Evolutionary conservation across 64 coral and sea anemone species (phyloP).

Genomic region (Dendrophyllia cribrosa): DNA sequence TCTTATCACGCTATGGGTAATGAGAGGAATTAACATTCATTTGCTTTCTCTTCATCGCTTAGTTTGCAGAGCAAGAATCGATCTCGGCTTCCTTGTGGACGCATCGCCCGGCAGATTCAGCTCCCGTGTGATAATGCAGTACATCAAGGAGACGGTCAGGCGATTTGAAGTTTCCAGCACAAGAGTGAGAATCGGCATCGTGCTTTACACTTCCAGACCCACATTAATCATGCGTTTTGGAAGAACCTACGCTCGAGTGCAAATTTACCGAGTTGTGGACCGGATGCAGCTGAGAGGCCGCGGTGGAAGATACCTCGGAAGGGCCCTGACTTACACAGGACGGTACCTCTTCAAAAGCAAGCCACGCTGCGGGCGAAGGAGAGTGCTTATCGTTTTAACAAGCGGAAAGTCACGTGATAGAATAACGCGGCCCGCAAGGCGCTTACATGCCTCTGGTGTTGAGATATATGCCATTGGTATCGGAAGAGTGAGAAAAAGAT

Average conservation of each 20-base stretch:
- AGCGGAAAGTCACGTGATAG: constrained; percentile 50
- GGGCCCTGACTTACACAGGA: constrained; percentile 41
- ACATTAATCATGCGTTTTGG: constrained; percentile 4
- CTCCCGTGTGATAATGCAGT: neutral
- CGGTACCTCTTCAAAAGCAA: constrained; percentile 43
- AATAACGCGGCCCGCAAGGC: constrained; percentile 1
- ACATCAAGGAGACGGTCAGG: constrained; percentile 32
- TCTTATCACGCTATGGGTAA: neutral
- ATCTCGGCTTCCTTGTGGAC: constrained; percentile 70
- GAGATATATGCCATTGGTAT: constrained; percentile 54
- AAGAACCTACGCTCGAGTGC: neutral
- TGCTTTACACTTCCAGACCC: constrained; percentile 35
- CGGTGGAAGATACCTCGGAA: constrained; percentile 35
- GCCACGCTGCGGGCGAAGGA: constrained; percentile 51
- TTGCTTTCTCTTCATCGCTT: neutral
- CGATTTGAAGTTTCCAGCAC: constrained; percentile 37
- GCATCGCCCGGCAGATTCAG: constrained; percentile 32
- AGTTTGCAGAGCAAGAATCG: constrained; percentile 63
- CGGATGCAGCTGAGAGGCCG: constrained; percentile 1
- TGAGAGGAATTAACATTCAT: neutral
- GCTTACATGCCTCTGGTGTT: constrained; percentile 22
- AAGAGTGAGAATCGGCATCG: constrained; percentile 37
- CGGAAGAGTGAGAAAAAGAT: constrained; percentile 13
- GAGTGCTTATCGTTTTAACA: constrained; percentile 62
- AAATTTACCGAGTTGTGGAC: neutral